Conservation (phyloP, 2,797 vertebrate genomes). For the Spheniscus humboldti region DNA sequence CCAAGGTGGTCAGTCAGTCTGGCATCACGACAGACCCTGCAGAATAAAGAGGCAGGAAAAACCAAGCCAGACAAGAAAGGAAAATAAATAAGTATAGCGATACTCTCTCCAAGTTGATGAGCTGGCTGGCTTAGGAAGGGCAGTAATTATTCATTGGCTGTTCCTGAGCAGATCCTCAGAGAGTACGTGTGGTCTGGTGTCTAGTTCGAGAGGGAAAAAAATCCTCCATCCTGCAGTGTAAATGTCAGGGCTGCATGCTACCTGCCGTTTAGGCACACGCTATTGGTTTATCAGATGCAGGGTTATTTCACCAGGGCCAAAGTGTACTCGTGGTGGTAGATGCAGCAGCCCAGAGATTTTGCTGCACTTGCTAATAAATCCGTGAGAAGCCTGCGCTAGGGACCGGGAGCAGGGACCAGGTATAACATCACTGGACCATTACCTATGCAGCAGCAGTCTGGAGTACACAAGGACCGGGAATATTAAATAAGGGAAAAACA, state of each 20-base stretch:
- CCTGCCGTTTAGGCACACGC: background rate
- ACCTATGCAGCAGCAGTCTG: background rate
- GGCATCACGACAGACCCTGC: background rate
- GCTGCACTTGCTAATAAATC: background rate
- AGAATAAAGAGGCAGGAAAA: background rate
- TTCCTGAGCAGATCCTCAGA: background rate
- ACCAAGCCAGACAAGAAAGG: background rate
- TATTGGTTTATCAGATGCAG: background rate
- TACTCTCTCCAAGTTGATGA: background rate
- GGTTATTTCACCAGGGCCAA: background rate
- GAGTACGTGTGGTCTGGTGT: background rate
- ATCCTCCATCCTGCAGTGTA: background rate
- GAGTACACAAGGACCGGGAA: background rate
- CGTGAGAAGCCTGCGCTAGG: accelerated
- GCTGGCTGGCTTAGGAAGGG: background rate
- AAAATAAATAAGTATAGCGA: background rate
- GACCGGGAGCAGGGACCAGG: background rate
- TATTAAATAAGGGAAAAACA: background rate
- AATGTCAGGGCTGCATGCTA: background rate
- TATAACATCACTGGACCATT: background rate
- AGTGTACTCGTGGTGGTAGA: background rate
- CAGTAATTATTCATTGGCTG: background rate
- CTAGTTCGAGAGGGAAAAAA: background rate
- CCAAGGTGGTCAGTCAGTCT: accelerated
- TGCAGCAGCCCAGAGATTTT: background rate